Evolutionary conservation across 1,140 invertebrate genomes (phyloP).

Genomic region (Pseudachorutes palmiensis): DNA sequence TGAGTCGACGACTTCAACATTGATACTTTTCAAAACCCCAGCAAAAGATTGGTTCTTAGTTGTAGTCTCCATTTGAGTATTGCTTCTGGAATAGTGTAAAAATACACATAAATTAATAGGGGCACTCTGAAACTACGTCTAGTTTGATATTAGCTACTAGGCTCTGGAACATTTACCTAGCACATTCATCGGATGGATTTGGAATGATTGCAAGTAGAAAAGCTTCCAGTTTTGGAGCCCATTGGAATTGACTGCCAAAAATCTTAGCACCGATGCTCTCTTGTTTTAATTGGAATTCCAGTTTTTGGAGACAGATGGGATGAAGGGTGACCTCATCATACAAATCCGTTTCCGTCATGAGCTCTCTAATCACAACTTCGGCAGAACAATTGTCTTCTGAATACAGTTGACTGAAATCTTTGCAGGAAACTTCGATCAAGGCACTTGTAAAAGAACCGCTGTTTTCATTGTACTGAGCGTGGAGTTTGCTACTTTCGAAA

Average conservation of each 20-base stretch:
- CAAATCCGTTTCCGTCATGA: slow-evolving; percentile 24
- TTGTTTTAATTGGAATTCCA: slow-evolving; percentile 28
- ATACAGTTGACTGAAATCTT: slow-evolving; percentile 25
- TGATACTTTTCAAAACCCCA: slow-evolving; percentile 30
- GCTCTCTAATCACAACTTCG: slow-evolving; percentile 31
- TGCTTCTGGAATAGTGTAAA: too few relatives aligned
- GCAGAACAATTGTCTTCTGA: slow-evolving; percentile 24
- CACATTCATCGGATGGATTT: not conserved
- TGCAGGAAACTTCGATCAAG: slow-evolving; percentile 28
- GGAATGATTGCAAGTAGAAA: slow-evolving; percentile 13
- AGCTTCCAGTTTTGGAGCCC: slow-evolving; percentile 29
- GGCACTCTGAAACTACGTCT: too few relatives aligned
- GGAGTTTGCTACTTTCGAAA: slow-evolving; percentile 32
- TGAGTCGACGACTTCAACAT: slow-evolving; percentile 33
- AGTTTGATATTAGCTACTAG: too few relatives aligned
- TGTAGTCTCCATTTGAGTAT: not conserved
- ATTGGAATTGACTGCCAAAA: slow-evolving; percentile 31
- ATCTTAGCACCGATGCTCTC: slow-evolving; percentile 34
- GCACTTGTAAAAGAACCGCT: slow-evolving; percentile 24
- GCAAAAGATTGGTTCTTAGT: slow-evolving; percentile 3
- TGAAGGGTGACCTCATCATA: slow-evolving; percentile 26
- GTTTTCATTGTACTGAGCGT: slow-evolving; percentile 32
- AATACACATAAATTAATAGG: too few relatives aligned
- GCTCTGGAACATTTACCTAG: not conserved
- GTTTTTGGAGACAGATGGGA: slow-evolving; percentile 27